Evolutionary conservation across 2,888 invertebrate genomes (phyloP).

Genomic region (Griposia aprilina): DNA sequence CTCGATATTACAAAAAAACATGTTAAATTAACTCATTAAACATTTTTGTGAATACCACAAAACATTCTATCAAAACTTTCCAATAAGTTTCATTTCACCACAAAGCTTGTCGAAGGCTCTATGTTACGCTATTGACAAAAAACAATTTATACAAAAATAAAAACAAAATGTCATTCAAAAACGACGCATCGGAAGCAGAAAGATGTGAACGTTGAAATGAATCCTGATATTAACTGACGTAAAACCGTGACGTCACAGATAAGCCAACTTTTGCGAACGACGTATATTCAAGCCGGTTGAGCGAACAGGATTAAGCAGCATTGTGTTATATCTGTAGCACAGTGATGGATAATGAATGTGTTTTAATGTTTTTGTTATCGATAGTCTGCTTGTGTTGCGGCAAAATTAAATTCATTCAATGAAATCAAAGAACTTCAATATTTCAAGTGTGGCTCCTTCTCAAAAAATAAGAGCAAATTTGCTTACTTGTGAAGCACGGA

Average conservation of each 20-base stretch:
- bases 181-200: conserved; percentile 65
- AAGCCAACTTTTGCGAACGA: conserved; percentile 72
- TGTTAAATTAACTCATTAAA: background rate
- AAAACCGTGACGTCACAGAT: conserved; percentile 68
- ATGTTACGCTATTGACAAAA: conserved; percentile 20
- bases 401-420: background rate
- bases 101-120: background rate
- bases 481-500: background rate
- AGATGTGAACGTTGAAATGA: conserved; percentile 65
- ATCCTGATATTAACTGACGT: conserved; percentile 58
- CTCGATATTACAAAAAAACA: background rate
- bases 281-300: conserved; percentile 47
- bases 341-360: conserved; percentile 32
- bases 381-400: background rate
- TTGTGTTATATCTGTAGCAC: conserved; percentile 54
- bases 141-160: conserved; percentile 54
- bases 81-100: background rate
- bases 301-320: conserved; percentile 56
- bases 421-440: background rate
- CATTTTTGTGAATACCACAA: background rate
- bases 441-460: background rate
- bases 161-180: conserved; percentile 49
- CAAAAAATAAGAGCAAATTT: conserved; percentile 40
- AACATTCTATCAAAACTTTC: background rate
- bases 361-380: conserved; percentile 6